Evolutionary conservation across 2,888 invertebrate species (phyloP), one percentile per base, ranked within the genome.

Genomic region (Xestia xanthographa): DNA sequence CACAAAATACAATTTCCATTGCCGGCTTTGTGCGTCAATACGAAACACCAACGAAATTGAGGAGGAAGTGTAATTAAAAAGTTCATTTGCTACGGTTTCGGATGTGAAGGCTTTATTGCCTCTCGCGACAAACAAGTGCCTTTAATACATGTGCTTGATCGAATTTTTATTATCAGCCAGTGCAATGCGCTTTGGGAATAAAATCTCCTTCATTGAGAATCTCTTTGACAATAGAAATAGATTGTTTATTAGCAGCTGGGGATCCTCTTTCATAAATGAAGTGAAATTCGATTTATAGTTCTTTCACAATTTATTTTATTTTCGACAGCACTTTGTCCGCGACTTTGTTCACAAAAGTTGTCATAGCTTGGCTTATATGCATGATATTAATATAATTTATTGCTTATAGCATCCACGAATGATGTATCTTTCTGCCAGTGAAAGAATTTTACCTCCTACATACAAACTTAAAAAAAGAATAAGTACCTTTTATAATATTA

Each of bases 51-150:
- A 79, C 70, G 76, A 87, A 87, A 88, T 85, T 85, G 86, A 89
- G 80, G 75, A 80, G 85, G 89, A 88, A 90, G 90, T 89, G 88
- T 90, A 92, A 93, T 92, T 92, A 92, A 93, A 93, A 93, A 91
- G 89, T 92, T 90, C 89, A 92, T 92, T 92, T 90, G 83, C 78
- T 75, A 82, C 77, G 72, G 75, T 77, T 83, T 83, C 83, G 83
- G 72, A 72, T 73, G 62, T 74, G 82, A 86, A 83, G 79, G 77
- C 86, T 89, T 89, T 90, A 91, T 91, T 89, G 89, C 85, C 79
- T 77, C 86, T 79, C 72, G 68, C 69, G 78, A 86, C 85, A 87
- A 88, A 88, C 83, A 87, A 83, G 85, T 83, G 79, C 66, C 79
- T 83, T 85, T 79, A 80, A 80, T 80, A 75, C 78, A 77, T 73